Evolutionary conservation across 2,888 invertebrate species (phyloP), one percentile per base, ranked within the genome.

Genomic region (Hydrotaea cyrtoneurina): DNA sequence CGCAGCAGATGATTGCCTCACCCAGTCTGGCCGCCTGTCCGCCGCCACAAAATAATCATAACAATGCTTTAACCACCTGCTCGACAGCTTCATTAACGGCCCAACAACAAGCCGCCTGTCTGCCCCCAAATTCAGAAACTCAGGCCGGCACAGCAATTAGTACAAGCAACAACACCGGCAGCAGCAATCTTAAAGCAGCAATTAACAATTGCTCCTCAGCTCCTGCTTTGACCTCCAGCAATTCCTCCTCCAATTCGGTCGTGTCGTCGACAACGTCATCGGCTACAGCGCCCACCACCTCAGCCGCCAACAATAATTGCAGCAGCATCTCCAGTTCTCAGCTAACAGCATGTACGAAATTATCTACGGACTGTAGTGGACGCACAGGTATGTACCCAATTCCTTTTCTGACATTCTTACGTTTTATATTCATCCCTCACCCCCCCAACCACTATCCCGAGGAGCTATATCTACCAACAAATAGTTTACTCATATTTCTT

Each of bases 361-460:
- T 91, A 89, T 89, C 91, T 87, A 93, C 94, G 88, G 95, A 95
- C 92, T 93, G 94, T 88, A 92, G 89, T 87, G 95, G 94, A 87
- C 93, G 95, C 89, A 93, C 95, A 93, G 95, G 95, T 95, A 92
- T 93, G 90, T 89, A 88, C 39, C 74, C 74, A 75, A 66, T 76
- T n/a, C n/a, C n/a, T n/a, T n/a, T n/a, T n/a, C n/a, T n/a, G n/a
- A n/a, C n/a, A n/a, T n/a, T n/a, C n/a, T 73, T 74, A 73, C 76
- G 73, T 81, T 78, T 59, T 76, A 71, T 74, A 69, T 55, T 74
- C 75, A 46, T n/a, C n/a, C n/a, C n/a, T n/a, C n/a, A n/a, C n/a
- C n/a, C n/a, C n/a, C n/a, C n/a, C n/a, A n/a, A n/a, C n/a, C n/a
- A n/a, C n/a, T n/a, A n/a, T n/a, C n/a, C n/a, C n/a, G n/a, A n/a